These are phyloP conservation scores for Crotalus horridus DNA, from an alignment of 2,113 vertebrate species.

Conservation along the genomic window DNA sequence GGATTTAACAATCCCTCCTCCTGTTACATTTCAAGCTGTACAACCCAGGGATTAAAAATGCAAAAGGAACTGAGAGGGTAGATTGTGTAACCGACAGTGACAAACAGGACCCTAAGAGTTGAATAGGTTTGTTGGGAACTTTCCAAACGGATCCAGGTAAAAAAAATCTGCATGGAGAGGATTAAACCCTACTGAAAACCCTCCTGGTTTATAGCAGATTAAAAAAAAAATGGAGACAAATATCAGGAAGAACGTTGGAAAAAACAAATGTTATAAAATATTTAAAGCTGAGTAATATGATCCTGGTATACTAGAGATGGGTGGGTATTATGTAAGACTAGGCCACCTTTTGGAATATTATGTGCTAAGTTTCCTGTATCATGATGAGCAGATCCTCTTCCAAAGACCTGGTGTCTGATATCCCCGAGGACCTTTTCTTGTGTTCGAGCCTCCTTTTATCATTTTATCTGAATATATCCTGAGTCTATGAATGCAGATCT, in stretches of 20 bases:
- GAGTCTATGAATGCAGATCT: neutral
- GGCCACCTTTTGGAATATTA: neutral
- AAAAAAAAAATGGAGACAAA: neutral
- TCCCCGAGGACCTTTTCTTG: neutral
- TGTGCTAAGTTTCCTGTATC: neutral
- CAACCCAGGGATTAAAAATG: slow-evolving; percentile 32
- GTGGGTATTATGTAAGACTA: neutral
- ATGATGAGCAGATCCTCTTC: neutral
- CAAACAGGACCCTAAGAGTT: slow-evolving; percentile 25
- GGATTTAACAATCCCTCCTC: slow-evolving; percentile 28
- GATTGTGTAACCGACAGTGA: slow-evolving; percentile 41
- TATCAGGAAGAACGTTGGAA: neutral
- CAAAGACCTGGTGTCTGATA: neutral
- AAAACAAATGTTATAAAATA: neutral
- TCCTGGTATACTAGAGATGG: neutral
- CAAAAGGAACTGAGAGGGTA: slow-evolving; percentile 13
- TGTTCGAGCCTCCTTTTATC: neutral
- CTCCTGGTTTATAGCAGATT: neutral
- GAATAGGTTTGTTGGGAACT: slow-evolving; percentile 31
- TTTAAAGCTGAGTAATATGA: neutral
- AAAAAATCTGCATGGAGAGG: neutral
- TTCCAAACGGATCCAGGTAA: slow-evolving; percentile 21
- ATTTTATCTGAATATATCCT: neutral
- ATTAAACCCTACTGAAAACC: neutral
- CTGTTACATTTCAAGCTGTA: slow-evolving; percentile 38